A percentile compares a stretch with the other conserved stretches of the same genome.
These are phyloP conservation scores for Toxotes lorentzi DNA, from an alignment of 2,797 vertebrate species.

Conservation along the genomic window DNA sequence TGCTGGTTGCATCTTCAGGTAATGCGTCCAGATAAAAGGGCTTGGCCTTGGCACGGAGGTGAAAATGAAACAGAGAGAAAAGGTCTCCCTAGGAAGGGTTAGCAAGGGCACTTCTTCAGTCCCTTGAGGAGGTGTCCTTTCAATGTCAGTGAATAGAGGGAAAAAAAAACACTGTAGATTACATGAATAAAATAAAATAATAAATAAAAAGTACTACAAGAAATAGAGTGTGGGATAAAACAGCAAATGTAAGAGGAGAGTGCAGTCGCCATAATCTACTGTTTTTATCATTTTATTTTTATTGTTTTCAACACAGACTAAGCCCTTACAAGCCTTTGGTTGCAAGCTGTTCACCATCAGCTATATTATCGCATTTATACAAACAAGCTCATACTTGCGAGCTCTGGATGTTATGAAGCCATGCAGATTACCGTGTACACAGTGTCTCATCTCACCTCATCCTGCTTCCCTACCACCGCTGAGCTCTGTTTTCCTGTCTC, in stretches of 20 bases:
- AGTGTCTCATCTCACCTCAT: conserved; percentile 42
- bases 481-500: conserved; percentile 16
- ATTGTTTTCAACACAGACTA: conserved; percentile 18
- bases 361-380: conserved; percentile 39
- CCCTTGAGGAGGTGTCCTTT: conserved; percentile 27
- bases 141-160: conserved; percentile 21
- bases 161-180: not conserved
- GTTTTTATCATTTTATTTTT: conserved; percentile 16
- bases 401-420: conserved; percentile 35
- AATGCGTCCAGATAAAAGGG: conserved; percentile 59
- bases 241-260: conserved; percentile 17
- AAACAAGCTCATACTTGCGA: conserved; percentile 32
- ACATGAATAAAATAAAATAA: conserved; percentile 10
- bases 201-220: not conserved
- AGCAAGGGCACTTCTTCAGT: conserved; percentile 40
- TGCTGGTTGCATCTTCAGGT: conserved; percentile 69
- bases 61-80: conserved; percentile 81
- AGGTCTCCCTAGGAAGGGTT: conserved; percentile 47
- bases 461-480: conserved; percentile 19
- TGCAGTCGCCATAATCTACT: not conserved
- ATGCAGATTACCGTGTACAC: conserved; percentile 42
- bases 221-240: not conserved
- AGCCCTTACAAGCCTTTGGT: conserved; percentile 14
- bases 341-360: conserved; percentile 29
- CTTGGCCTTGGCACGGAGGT: conserved; percentile 63